These are phyloP conservation scores for Phrynocephalus forsythii DNA, from an alignment of 2,797 vertebrate species.

Conservation along the genomic window DNA sequence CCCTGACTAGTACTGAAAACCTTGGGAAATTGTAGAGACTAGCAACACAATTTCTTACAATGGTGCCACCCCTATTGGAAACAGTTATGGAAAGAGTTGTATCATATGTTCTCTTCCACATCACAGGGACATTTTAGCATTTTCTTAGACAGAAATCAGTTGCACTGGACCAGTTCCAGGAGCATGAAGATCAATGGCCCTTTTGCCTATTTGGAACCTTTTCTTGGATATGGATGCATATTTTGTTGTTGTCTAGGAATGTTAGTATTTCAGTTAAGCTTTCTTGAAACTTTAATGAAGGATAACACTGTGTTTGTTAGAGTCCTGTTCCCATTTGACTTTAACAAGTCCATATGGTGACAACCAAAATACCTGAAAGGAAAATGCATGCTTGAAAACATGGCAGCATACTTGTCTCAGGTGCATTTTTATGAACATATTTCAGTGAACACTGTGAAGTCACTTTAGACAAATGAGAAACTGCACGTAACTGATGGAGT, in stretches of 20 bases:
- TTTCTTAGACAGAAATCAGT: not conserved
- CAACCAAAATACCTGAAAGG: not conserved
- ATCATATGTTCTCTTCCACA: not conserved
- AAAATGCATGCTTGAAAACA: constrained; percentile 3
- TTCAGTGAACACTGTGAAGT: not conserved
- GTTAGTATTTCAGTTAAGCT: not conserved
- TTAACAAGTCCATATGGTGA: not conserved
- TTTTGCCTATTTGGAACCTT: not conserved
- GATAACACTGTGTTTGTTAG: not conserved
- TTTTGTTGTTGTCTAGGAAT: not conserved
- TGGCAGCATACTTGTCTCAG: not conserved
- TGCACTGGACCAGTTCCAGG: not conserved
- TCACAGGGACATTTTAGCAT: not conserved
- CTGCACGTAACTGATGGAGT: not conserved
- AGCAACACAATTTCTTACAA: not conserved
- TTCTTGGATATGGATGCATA: not conserved
- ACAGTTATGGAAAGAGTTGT: not conserved
- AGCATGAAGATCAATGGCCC: not conserved
- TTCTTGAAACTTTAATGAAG: not conserved
- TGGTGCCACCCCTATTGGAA: not conserved
- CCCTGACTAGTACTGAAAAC: not conserved
- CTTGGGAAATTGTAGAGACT: not conserved
- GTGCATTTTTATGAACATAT: not conserved
- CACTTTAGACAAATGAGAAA: not conserved
- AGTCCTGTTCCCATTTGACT: not conserved